Base-by-base conservation (phyloP, 2,888 invertebrate species). In the Hermodice carunculata region DNA sequence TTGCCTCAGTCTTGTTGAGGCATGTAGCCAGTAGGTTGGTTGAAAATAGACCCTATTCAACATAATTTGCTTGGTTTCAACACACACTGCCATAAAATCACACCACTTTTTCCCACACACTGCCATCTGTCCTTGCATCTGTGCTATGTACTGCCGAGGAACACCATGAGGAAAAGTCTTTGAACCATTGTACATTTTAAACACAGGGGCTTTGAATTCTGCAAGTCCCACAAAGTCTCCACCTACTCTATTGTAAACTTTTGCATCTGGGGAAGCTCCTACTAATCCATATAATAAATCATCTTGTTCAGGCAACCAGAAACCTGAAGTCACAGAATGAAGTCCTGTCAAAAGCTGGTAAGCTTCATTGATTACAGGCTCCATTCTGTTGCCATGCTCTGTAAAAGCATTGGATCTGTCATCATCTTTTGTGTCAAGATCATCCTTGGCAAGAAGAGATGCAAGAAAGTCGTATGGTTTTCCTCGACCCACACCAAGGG, bases 111-210 rank as follows among this genome's bases (percentile, higher is more conserved):
- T 43, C 37, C 61, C 70, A 46, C 74, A 72, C 5, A 79, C 58
- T 19, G 76, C 77, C 77, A 79, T 76, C 63, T 79, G 79, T 43
- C 78, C 78, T 48, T 80, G 80, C n/a, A 80, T 76, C 64, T 80
- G 80, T 6, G 76, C 76, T 76, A 80, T 78, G 53, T 80, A 77
- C n/a, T 68, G 70, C 28, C 77, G 61, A 5, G 79, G 79, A 31
- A 80, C 76, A 37, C 69, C 74, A 46, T 64, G 43, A 1, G 56
- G 56, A 1, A 43, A 22, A 37, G 43, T 32, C 19, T 42, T 42
- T 4, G 49, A 44, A 40, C 64, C 64, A 40, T 37, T 31, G 49
- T 76, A 80, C 67, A 78, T 64, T 26, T 67, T 62, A 62, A 75
- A 69, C 0, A 76, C 66, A 17, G 78, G 79, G 14, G 78, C 79